A percentile compares a stretch with the other conserved stretches of the same genome.
Evolutionary conservation across 2,888 invertebrate species (phyloP).

Genomic region (Mylabris sibirica): DNA sequence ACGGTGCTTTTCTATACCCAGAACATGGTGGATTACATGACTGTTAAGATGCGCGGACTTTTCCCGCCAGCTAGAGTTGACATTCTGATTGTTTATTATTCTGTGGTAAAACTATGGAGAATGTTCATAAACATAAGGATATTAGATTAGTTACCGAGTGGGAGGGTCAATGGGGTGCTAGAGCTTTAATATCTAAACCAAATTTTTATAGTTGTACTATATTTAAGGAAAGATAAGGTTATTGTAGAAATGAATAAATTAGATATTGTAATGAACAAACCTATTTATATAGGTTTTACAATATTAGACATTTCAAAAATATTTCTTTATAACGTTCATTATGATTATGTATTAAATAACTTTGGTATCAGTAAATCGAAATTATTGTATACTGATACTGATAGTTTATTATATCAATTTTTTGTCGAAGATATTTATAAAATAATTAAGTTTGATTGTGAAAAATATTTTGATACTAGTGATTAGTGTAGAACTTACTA

Average conservation of each 20-base stretch:
- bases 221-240: slow-evolving; percentile 30
- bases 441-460: slow-evolving; percentile 21
- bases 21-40: no score
- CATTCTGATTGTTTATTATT: no score
- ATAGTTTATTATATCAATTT: slow-evolving; percentile 30
- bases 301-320: slow-evolving; percentile 43
- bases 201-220: slow-evolving; percentile 37
- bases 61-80: no score
- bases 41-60: no score
- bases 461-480: slow-evolving; percentile 27
- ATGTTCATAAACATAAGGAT: slow-evolving; percentile 23
- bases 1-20: no score
- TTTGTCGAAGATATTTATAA: slow-evolving; percentile 24
- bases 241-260: slow-evolving; percentile 34
- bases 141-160: slow-evolving; percentile 13
- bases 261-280: slow-evolving; percentile 37
- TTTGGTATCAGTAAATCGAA: slow-evolving; percentile 26
- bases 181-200: slow-evolving; percentile 33
- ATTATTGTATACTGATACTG: slow-evolving; percentile 35
- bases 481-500: no score
- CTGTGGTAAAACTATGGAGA: no score
- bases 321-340: slow-evolving; percentile 40
- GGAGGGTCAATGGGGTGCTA: slow-evolving; percentile 27
- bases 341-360: slow-evolving; percentile 34
- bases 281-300: no score